These are phyloP conservation scores for Parapsyche elsis DNA, from an alignment of 1,140 invertebrate genomes.

Conservation along the genomic window DNA sequence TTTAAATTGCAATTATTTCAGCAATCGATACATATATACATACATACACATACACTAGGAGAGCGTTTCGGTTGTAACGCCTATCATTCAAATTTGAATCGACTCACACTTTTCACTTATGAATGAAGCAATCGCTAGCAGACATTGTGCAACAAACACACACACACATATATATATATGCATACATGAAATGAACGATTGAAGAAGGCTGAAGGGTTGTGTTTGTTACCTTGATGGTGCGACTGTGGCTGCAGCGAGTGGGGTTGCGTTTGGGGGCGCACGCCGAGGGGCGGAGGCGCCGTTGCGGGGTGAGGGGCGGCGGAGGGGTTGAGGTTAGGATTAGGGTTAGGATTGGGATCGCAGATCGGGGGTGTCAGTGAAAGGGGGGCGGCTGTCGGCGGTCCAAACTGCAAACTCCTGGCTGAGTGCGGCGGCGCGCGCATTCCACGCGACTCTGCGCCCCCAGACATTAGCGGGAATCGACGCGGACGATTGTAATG, in stretches of 20 bases:
- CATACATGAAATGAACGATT: too few species aligned
- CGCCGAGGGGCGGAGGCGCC: background rate
- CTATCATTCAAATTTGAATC: too few species aligned
- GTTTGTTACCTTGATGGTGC: background rate
- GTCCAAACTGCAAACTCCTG: slow-evolving; percentile 30
- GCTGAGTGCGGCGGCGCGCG: slow-evolving; percentile 34
- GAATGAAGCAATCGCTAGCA: too few species aligned
- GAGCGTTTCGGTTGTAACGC: too few species aligned
- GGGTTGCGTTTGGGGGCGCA: background rate
- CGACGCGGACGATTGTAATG: background rate
- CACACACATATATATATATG: too few species aligned
- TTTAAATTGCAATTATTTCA: too few species aligned
- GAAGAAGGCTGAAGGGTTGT: too few species aligned
- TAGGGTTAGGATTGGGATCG: background rate
- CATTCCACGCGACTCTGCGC: slow-evolving; percentile 7
- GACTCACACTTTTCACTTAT: too few species aligned
- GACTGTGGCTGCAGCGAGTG: background rate
- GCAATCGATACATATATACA: background rate
- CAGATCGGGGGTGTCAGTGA: too few species aligned
- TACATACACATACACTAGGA: background rate
- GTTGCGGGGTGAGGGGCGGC: background rate
- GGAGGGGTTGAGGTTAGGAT: background rate
- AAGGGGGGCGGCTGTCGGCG: background rate
- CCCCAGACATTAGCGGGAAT: background rate
- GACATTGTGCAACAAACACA: too few species aligned